phyloP scores from a whole-genome alignment of 2,888 invertebrate species.

The Cephonodes hylas region DNA sequence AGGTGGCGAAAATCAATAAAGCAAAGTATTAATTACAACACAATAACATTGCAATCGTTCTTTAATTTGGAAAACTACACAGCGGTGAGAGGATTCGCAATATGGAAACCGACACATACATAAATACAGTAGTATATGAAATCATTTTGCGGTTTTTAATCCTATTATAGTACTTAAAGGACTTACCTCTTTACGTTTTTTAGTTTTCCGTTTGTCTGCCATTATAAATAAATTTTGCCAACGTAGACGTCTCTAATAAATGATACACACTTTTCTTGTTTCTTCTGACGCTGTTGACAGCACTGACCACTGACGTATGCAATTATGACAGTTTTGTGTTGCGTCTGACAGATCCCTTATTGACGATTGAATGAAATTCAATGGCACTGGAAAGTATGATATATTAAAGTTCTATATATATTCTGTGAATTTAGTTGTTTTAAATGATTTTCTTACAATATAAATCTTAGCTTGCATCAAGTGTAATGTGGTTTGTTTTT shows the following conservation, averaged over 20 bases:
- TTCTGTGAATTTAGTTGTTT: no score
- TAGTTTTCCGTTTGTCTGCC: constrained; percentile 77
- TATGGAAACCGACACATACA: constrained; percentile 22
- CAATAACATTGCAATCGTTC: neutral
- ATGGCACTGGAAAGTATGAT: no score
- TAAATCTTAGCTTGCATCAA: no score
- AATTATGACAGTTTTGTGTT: constrained; percentile 18
- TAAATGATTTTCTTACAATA: no score
- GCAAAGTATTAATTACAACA: neutral
- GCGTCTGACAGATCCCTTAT: no score
- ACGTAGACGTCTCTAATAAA: constrained; percentile 42
- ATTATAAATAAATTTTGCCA: constrained; percentile 61
- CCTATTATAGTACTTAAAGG: neutral
- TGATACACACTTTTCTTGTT: constrained; percentile 35
- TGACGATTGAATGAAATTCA: no score
- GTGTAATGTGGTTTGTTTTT: no score
- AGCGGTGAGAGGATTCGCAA: constrained; percentile 25
- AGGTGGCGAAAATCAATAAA: neutral
- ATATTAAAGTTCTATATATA: no score
- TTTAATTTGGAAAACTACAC: constrained; percentile 28
- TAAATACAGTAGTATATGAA: neutral
- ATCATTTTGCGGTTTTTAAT: neutral
- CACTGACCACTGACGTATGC: constrained; percentile 16
- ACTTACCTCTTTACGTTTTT: constrained; percentile 76
- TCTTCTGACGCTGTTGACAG: constrained; percentile 34